Percentiles rank a stretch among this genome's conserved stretches.
Evolutionary conservation across 2,888 invertebrate genomes (phyloP).

Genomic region (Cancer borealis): DNA sequence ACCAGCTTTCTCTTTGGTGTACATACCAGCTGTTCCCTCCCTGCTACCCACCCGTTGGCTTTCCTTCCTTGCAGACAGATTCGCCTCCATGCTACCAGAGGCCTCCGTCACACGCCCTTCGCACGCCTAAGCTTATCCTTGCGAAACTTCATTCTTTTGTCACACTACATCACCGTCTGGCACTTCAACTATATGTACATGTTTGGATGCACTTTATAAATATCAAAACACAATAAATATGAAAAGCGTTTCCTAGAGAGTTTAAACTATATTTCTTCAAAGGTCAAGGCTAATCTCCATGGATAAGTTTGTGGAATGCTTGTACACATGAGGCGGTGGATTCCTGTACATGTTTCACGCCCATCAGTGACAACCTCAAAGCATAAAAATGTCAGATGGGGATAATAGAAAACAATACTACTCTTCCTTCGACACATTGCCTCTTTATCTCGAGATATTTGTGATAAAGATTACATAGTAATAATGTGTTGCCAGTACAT

Average conservation of each 20-base stretch:
- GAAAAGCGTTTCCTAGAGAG: neutral
- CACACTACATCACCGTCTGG: neutral
- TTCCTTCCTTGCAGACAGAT: slow-evolving; percentile 18
- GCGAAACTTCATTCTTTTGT: neutral
- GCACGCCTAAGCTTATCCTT: neutral
- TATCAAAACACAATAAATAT: neutral
- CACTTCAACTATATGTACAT: neutral
- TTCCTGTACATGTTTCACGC: neutral
- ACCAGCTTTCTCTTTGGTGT: slow-evolving; percentile 43
- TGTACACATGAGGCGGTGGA: neutral
- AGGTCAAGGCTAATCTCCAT: neutral
- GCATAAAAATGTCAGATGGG: no score
- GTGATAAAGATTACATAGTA: neutral
- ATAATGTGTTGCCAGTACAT: neutral
- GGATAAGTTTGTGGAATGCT: neutral
- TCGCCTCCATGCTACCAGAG: neutral
- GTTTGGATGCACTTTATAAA: neutral
- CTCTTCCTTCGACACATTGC: neutral
- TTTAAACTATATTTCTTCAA: neutral
- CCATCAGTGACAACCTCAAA: neutral
- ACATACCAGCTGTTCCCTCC: slow-evolving; percentile 32
- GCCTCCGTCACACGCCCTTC: neutral
- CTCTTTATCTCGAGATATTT: neutral
- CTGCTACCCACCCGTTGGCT: neutral
- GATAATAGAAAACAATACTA: neutral